These are phyloP conservation scores for Hetaerina titia DNA, from an alignment of 2,888 invertebrate genomes.

Conservation along the genomic window DNA sequence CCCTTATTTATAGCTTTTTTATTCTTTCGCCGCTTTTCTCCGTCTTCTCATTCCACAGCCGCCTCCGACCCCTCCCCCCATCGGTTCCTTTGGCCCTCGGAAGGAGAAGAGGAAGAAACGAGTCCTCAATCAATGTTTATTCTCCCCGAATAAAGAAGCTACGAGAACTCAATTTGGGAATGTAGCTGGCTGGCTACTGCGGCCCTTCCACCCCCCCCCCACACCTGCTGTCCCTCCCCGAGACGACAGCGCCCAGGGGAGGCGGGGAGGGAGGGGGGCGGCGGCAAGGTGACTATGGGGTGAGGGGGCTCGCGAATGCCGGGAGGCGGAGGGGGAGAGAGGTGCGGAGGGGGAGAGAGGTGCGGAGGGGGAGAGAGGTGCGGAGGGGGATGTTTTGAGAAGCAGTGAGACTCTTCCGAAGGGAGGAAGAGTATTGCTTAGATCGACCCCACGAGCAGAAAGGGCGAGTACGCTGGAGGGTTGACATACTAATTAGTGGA, in stretches of 20 bases:
- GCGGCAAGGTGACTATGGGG: no score
- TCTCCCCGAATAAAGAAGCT: conserved; percentile 62
- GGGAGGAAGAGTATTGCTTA: no score
- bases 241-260: not conserved
- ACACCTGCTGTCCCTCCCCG: no score
- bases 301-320: not conserved
- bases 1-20: not conserved
- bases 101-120: conserved; percentile 8
- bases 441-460: no score
- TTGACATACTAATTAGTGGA: no score
- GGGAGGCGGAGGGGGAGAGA: not conserved
- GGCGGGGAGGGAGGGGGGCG: not conserved
- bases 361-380: no score
- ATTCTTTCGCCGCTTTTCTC: not conserved
- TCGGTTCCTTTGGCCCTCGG: not conserved
- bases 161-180: conserved; percentile 59
- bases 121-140: conserved; percentile 63
- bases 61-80: not conserved
- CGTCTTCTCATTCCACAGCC: not conserved
- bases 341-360: not conserved
- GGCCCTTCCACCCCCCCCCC: not conserved
- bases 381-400: no score
- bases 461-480: no score
- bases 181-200: not conserved
- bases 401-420: no score